These are phyloP conservation scores for Lutjanus argentimaculatus DNA, from an alignment of 2,797 vertebrate species.

Conservation along the genomic window DNA sequence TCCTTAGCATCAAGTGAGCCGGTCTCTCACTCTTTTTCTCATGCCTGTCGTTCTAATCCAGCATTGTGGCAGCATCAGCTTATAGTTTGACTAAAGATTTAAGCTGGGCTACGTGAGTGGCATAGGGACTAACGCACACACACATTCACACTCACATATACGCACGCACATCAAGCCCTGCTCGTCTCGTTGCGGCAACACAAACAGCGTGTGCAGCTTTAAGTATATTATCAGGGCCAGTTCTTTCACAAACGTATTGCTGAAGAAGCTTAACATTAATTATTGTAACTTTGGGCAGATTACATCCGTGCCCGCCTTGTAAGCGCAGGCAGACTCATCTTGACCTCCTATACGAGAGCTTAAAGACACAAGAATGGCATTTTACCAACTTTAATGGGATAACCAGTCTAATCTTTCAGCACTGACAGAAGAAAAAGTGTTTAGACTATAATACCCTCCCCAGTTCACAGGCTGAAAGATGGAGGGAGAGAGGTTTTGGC, in stretches of 20 bases:
- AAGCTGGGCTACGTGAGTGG: slow-evolving; percentile 92
- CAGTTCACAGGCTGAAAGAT: slow-evolving; percentile 87
- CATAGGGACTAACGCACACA: slow-evolving; percentile 87
- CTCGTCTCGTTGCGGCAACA: slow-evolving; percentile 89
- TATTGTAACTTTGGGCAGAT: slow-evolving; percentile 99
- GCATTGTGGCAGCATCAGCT: slow-evolving; percentile 86
- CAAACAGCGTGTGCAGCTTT: slow-evolving; percentile 96
- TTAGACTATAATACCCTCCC: slow-evolving; percentile 97
- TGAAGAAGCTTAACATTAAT: slow-evolving; percentile 99
- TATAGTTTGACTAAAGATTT: slow-evolving; percentile 95
- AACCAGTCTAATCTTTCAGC: slow-evolving; percentile 99
- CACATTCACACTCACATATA: slow-evolving; percentile 69
- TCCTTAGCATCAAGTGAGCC: slow-evolving; percentile 49
- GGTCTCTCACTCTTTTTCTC: slow-evolving; percentile 77
- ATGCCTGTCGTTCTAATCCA: slow-evolving; percentile 84
- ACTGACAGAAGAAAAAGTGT: slow-evolving; percentile 96
- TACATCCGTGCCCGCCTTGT: slow-evolving; percentile 98
- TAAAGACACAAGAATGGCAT: slow-evolving; percentile 99
- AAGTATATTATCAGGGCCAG: slow-evolving; percentile 98
- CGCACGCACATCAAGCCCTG: slow-evolving; percentile 65
- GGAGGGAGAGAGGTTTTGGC: slow-evolving; percentile 66
- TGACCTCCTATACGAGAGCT: slow-evolving; percentile 99
- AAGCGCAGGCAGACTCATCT: slow-evolving; percentile 98
- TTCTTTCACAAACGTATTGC: slow-evolving; percentile 99
- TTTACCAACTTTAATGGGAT: slow-evolving; percentile 99